Evolutionary conservation across 2,797 vertebrate species (phyloP), one percentile per base, ranked within the genome.

Genomic region (Mastacembelus armatus): DNA sequence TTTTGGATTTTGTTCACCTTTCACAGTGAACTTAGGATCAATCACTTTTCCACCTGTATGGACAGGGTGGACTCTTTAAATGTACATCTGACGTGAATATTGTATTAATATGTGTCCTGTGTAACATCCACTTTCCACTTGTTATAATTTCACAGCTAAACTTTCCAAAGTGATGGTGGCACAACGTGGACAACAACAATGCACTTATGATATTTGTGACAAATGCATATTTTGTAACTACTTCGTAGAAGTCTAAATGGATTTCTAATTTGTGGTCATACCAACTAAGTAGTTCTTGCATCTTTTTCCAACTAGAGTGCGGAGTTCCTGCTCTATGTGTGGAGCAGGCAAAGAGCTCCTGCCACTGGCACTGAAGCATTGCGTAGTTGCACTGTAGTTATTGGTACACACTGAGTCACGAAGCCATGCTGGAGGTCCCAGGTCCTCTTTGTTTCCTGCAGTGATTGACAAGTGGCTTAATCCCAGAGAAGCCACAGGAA

Each of bases 401-500:
- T n/a, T n/a, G n/a, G n/a, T n/a, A 54, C 0, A 10, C 74, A 74
- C 70, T 29, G 68, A 79, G 72, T 81, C 65, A 49, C 67, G 71
- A 57, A 77, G 78, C 85, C 78, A 11, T 71, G 68, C 71, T 83
- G 88, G 89, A 89, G 83, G 87, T 90, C 84, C 72, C 35, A 10
- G 32, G 51, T 69, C 55, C 36, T 52, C 40, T 85, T 88, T 81
- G 82, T 86, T 78, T 85, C 70, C 78, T 71, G 43, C 49, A 16
- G 12, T 84, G 84, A 88, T 38, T 87, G 87, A 91, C 87, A 89
- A 76, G 42, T 12, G 29, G 66, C 64, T 44, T 81, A 87, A 90
- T 92, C 88, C 88, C 77, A 30, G 62, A 71, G 82, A 88, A 89
- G 80, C 85, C 79, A 78, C 83, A 88, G 83, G 89, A 91, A 91